phyloP scores from a whole-genome alignment of 2,797 vertebrate species.

The Zalophus californianus region DNA sequence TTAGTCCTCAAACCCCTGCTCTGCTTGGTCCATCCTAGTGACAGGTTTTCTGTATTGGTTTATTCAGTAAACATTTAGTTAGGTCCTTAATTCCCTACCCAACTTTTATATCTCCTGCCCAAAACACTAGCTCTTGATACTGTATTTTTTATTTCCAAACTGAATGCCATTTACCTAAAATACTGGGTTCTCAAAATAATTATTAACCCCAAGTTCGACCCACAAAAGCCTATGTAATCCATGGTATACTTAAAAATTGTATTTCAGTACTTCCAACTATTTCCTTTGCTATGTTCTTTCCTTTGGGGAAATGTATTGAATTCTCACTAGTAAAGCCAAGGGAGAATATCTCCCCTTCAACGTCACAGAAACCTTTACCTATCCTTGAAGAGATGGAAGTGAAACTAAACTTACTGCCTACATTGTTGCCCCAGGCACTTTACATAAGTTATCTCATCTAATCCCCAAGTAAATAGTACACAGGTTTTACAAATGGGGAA shows the following conservation, averaged over 20 bases:
- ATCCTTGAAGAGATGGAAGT: neutral
- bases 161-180: neutral
- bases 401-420: neutral
- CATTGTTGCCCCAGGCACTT: neutral
- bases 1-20: neutral
- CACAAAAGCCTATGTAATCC: neutral
- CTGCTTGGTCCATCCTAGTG: neutral
- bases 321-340: neutral
- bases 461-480: neutral
- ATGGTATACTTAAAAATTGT: neutral
- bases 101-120: neutral
- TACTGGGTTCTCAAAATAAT: neutral
- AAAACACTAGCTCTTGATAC: neutral
- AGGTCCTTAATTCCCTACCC: neutral
- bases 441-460: neutral
- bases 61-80: neutral
- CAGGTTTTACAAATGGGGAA: neutral
- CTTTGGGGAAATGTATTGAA: neutral
- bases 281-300: neutral
- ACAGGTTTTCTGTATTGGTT: neutral
- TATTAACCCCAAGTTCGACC: neutral
- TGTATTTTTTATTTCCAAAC: slow-evolving; percentile 13
- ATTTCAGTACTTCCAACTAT: neutral
- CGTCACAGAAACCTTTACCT: neutral
- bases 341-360: neutral